Evolutionary conservation across 2,113 vertebrate genomes (phyloP).

Genomic region (Strigops habroptila): DNA sequence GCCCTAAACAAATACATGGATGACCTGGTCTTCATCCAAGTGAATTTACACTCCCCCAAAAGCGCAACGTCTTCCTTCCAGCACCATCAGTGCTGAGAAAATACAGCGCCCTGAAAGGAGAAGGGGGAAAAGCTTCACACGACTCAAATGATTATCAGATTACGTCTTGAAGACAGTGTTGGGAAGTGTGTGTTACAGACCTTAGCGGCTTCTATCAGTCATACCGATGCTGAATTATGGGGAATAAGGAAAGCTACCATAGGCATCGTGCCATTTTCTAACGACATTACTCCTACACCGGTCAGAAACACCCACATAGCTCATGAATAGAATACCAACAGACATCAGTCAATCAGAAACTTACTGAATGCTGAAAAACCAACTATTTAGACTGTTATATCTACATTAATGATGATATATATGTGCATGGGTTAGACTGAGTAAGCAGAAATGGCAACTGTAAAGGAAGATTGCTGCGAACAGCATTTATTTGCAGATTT

Average conservation of each 20-base stretch:
- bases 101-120: neutral
- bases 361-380: neutral
- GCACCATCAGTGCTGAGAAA: neutral
- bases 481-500: neutral
- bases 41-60: neutral
- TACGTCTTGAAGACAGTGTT: neutral
- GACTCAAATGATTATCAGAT: neutral
- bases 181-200: neutral
- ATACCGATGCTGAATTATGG: neutral
- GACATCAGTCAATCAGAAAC: neutral
- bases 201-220: neutral
- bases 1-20: neutral
- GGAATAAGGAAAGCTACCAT: neutral
- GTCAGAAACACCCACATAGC: neutral
- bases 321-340: neutral
- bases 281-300: neutral
- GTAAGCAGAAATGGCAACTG: neutral
- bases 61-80: neutral
- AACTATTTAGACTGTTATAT: neutral
- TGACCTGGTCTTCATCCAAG: neutral
- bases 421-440: neutral
- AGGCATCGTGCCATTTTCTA: neutral
- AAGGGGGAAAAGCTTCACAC: neutral
- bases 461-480: neutral
- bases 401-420: neutral